Evolutionary conservation across 2,113 vertebrate genomes (phyloP).

Genomic region (Alces alces): DNA sequence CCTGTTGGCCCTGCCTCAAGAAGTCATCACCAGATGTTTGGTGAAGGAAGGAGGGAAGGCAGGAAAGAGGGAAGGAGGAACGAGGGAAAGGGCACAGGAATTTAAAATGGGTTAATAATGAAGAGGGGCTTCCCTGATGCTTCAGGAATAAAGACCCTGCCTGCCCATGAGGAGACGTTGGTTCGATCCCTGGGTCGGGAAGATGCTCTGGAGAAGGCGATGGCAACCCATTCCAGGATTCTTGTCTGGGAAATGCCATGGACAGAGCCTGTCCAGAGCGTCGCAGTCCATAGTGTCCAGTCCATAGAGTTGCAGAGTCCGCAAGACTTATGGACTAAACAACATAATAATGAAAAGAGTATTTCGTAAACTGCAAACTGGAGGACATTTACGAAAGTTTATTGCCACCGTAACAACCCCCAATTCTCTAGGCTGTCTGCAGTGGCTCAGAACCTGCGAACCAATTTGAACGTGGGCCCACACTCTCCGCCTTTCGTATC

Average conservation of each 20-base stretch:
- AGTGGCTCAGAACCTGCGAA: fast-evolving
- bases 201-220: neutral
- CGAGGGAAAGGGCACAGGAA: neutral
- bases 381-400: neutral
- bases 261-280: neutral
- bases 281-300: neutral
- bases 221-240: neutral
- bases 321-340: neutral
- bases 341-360: neutral
- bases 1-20: neutral
- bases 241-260: neutral
- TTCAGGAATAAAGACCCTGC: neutral
- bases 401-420: neutral
- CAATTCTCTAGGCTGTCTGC: neutral
- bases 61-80: neutral
- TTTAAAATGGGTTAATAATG: neutral
- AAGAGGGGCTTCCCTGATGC: neutral
- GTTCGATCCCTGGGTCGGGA: neutral
- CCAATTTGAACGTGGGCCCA: fast-evolving
- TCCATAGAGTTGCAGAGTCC: neutral
- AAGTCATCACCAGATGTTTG: neutral
- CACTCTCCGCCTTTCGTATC: fast-evolving
- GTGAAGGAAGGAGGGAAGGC: neutral
- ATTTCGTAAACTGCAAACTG: neutral
- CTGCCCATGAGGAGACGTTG: neutral